Percentiles rank a stretch among this genome's conserved stretches.
Evolutionary conservation across 2,888 invertebrate genomes (phyloP).

Genomic region (Cryptus viduatorius): DNA sequence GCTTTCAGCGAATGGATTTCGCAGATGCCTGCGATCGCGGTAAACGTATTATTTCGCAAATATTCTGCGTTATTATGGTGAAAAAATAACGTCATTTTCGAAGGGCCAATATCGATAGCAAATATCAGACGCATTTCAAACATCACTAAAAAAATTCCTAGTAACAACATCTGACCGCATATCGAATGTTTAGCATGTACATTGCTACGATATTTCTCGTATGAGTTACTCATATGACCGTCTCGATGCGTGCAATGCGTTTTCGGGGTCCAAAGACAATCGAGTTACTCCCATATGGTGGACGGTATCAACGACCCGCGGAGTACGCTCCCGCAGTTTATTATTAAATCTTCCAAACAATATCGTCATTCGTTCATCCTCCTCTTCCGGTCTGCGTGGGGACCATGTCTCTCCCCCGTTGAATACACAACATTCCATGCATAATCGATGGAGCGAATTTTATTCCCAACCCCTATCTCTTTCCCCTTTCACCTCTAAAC

Average conservation of each 20-base stretch:
- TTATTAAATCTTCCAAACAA: constrained; percentile 41
- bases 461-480: constrained; percentile 16
- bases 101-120: not conserved
- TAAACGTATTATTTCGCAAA: not conserved
- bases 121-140: not conserved
- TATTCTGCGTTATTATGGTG: not conserved
- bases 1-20: constrained; percentile 26
- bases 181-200: not conserved
- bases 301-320: not conserved
- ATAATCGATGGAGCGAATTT: constrained; percentile 41
- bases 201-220: not conserved
- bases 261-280: constrained; percentile 13
- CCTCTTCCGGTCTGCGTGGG: not conserved
- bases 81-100: not conserved
- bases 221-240: not conserved
- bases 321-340: not conserved
- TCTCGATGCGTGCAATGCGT: not conserved
- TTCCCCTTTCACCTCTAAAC: constrained; percentile 20
- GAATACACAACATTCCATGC: not conserved
- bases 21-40: not conserved
- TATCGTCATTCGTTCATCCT: constrained; percentile 18
- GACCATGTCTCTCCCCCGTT: not conserved
- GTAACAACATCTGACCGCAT: not conserved
- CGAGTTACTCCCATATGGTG: constrained; percentile 2
- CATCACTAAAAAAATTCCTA: not conserved